Evolutionary conservation across 2,888 invertebrate genomes (phyloP).

Genomic region (Tineola bisselliella): DNA sequence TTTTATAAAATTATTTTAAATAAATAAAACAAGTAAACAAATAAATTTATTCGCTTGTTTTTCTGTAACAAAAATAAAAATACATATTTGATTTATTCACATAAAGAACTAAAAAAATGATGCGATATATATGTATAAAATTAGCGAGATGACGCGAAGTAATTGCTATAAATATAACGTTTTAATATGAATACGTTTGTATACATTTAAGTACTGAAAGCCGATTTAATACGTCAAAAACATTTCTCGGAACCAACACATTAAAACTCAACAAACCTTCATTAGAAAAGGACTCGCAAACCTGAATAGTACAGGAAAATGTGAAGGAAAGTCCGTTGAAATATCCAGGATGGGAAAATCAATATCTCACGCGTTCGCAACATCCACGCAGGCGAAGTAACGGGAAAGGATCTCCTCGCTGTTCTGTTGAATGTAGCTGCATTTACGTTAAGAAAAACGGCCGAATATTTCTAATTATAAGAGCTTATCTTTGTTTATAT

Average conservation of each 20-base stretch:
- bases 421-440: neutral
- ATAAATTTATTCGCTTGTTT: too few relatives aligned
- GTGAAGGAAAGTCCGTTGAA: neutral
- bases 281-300: neutral
- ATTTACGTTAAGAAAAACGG: neutral
- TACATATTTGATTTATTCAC: too few relatives aligned
- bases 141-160: too few relatives aligned
- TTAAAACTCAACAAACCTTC: neutral
- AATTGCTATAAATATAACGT: too few relatives aligned
- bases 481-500: neutral
- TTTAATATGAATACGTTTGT: too few relatives aligned
- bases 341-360: neutral
- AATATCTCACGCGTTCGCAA: neutral
- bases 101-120: too few relatives aligned
- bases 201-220: too few relatives aligned
- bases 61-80: too few relatives aligned
- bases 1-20: too few relatives aligned
- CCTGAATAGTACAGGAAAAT: neutral
- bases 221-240: too few relatives aligned
- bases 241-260: neutral
- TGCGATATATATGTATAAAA: too few relatives aligned
- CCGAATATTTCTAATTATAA: neutral
- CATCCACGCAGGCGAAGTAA: conserved; percentile 8
- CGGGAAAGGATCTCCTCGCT: neutral
- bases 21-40: too few relatives aligned